Evolutionary conservation across 2,797 vertebrate species (phyloP).

Genomic region (Setipinna tenuifilis): DNA sequence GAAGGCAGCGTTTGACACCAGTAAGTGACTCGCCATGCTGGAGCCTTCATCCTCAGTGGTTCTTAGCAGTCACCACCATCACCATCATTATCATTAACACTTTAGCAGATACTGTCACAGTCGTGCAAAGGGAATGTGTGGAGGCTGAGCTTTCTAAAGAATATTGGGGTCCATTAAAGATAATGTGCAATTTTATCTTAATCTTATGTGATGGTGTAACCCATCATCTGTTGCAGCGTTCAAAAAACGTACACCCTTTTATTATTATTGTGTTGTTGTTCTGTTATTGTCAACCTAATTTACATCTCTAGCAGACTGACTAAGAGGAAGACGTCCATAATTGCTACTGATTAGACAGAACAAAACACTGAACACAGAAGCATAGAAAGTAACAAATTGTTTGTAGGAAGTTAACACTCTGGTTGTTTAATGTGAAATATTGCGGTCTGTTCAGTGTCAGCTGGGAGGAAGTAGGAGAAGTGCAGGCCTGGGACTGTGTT

Average conservation of each 20-base stretch:
- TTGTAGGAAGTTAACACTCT: neutral
- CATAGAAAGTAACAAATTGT: neutral
- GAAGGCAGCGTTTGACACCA: constrained; percentile 92
- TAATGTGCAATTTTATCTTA: too few species aligned
- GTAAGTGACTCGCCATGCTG: constrained; percentile 76
- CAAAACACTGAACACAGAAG: neutral
- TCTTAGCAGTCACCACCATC: neutral
- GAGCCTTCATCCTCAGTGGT: neutral
- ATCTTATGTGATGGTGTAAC: too few species aligned
- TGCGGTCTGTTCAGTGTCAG: neutral
- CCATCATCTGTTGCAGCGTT: too few species aligned
- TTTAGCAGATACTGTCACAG: too few species aligned
- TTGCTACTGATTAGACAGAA: neutral
- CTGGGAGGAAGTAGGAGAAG: neutral
- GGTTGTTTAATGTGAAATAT: neutral
- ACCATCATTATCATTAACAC: neutral
- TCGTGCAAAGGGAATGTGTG: too few species aligned
- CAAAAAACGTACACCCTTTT: too few species aligned
- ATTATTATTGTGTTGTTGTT: too few species aligned
- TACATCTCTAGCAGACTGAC: neutral
- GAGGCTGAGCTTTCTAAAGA: too few species aligned
- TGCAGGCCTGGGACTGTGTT: neutral
- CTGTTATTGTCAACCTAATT: neutral
- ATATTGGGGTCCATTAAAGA: too few species aligned
- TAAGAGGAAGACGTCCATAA: neutral